These are phyloP conservation scores for Cinara cedri DNA, from an alignment of 2,888 invertebrate species.

Conservation along the genomic window DNA sequence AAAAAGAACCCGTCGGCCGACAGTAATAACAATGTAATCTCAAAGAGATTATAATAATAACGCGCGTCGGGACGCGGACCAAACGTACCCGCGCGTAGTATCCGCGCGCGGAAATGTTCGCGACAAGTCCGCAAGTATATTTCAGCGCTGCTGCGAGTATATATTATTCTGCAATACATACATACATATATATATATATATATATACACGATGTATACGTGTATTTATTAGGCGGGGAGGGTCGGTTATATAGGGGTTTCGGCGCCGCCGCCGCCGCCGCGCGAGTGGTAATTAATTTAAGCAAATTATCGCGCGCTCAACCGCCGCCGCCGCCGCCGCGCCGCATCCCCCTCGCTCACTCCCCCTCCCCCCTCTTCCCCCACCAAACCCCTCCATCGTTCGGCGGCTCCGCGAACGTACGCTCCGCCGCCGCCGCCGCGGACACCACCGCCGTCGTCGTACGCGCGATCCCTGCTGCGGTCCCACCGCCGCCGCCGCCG, in stretches of 20 bases:
- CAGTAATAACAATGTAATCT: too few species aligned
- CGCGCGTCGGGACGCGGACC: too few species aligned
- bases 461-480: not conserved
- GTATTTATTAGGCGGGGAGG: not conserved
- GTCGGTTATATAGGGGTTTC: not conserved
- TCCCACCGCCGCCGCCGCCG: conserved; percentile 3
- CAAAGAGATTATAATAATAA: too few species aligned
- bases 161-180: not conserved
- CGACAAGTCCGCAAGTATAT: not conserved
- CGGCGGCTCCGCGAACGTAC: not conserved
- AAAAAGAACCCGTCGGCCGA: too few species aligned
- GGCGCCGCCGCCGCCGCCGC: conserved; percentile 37
- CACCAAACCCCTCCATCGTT: not conserved
- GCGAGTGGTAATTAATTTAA: conserved; percentile 56
- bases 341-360: not conserved
- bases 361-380: not conserved
- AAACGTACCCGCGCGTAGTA: too few species aligned
- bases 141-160: not conserved
- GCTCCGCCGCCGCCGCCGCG: not conserved
- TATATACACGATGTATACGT: too few species aligned
- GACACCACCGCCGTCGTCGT: not conserved
- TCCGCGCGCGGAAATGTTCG: not conserved
- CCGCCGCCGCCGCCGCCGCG: conserved; percentile 35
- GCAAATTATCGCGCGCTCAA: conserved; percentile 57
- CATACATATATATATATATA: not conserved